Conservation (phyloP, 2,888 invertebrate species). For the Archips crataeganus region DNA sequence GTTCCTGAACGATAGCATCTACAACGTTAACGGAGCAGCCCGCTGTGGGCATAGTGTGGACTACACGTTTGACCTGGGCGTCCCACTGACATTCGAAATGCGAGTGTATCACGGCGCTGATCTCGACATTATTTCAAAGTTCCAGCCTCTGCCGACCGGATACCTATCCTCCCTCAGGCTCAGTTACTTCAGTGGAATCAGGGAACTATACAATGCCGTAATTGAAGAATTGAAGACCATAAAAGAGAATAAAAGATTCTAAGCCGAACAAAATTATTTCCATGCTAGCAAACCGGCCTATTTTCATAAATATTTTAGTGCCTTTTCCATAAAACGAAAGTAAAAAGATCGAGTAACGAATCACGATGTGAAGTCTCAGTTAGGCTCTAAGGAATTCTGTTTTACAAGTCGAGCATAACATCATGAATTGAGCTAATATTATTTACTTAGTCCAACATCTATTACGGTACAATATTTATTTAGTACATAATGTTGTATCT, state of each 20-base stretch:
- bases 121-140: conserved; percentile 61
- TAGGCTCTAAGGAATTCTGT: conserved; percentile 46
- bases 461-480: conserved; percentile 82
- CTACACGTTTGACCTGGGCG: conserved; percentile 60
- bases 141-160: conserved; percentile 68
- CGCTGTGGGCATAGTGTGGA: conserved; percentile 78
- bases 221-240: conserved; percentile 58
- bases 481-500: conserved; percentile 84
- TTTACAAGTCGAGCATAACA: conserved; percentile 58
- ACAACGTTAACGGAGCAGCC: conserved; percentile 57
- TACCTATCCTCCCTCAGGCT: conserved; percentile 63
- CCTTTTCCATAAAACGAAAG: not conserved
- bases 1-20: conserved; percentile 66
- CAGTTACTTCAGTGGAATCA: conserved; percentile 71
- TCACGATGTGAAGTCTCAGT: conserved; percentile 10
- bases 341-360: conserved; percentile 20
- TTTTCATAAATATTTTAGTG: conserved; percentile 16
- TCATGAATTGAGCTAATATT: conserved; percentile 70
- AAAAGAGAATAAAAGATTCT: conserved; percentile 22
- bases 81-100: conserved; percentile 68
- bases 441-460: conserved; percentile 69
- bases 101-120: conserved; percentile 70
- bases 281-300: not conserved
- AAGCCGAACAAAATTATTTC: not conserved
- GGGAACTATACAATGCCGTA: conserved; percentile 66